Evolutionary conservation across 2,113 vertebrate genomes (phyloP).

Genomic region (Gymnarchus niloticus): DNA sequence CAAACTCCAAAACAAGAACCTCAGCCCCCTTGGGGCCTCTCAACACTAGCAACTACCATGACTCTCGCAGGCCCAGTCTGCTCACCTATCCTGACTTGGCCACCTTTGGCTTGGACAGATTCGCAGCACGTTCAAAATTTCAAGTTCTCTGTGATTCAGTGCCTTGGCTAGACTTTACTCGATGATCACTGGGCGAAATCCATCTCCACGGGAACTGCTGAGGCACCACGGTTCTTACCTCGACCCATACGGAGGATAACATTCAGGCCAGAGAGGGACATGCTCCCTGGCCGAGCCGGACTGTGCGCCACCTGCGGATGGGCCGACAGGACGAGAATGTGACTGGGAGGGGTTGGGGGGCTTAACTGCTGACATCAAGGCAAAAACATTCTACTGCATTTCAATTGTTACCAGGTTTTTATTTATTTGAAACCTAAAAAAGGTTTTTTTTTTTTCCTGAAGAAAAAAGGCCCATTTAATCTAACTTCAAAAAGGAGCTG

Average conservation of each 20-base stretch:
- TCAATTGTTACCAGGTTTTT: slow-evolving; percentile 57
- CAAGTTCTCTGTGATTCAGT: too few species aligned
- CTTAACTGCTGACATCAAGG: slow-evolving; percentile 62
- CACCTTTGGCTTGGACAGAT: too few species aligned
- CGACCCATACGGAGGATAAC: too few species aligned
- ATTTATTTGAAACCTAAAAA: slow-evolving; percentile 34
- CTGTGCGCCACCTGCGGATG: not conserved
- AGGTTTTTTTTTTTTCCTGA: slow-evolving; percentile 24
- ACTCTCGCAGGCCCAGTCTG: too few species aligned
- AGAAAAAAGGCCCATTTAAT: slow-evolving; percentile 43
- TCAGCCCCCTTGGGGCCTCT: not conserved
- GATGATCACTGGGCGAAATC: too few species aligned
- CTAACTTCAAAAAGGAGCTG: slow-evolving; percentile 56
- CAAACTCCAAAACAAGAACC: not conserved
- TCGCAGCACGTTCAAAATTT: too few species aligned
- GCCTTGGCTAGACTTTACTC: too few species aligned
- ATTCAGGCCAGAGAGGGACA: slow-evolving; percentile 35
- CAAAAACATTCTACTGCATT: slow-evolving; percentile 55
- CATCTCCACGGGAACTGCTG: too few species aligned
- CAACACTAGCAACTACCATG: not conserved
- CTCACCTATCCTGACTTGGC: too few species aligned
- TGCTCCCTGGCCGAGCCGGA: not conserved
- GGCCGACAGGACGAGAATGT: too few species aligned
- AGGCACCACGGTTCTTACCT: slow-evolving; percentile 33
- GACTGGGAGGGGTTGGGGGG: slow-evolving; percentile 41